These are phyloP conservation scores for Chymomyza amoena DNA, from an alignment of 2,888 invertebrate genomes.

Conservation along the genomic window DNA sequence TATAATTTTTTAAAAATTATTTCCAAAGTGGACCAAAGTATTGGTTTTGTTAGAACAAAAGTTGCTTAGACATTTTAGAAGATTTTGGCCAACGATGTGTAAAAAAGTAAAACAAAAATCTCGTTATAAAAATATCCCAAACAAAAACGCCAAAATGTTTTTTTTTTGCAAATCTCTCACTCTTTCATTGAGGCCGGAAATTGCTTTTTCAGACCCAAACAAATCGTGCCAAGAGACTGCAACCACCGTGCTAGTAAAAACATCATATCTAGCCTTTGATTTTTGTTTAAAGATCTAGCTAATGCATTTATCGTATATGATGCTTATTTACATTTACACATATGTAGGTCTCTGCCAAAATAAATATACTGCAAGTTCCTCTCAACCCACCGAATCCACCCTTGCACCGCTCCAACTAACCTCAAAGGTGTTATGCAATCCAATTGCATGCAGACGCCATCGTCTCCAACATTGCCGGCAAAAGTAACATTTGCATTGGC, in stretches of 20 bases:
- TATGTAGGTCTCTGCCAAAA: not conserved
- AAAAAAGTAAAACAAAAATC: too few species aligned
- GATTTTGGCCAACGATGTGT: too few species aligned
- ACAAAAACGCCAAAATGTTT: too few species aligned
- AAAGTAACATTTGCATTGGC: slow-evolving; percentile 81
- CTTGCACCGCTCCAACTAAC: slow-evolving; percentile 77
- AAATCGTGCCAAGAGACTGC: not conserved
- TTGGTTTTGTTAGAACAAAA: too few species aligned
- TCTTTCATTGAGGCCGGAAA: too few species aligned
- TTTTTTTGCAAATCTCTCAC: too few species aligned
- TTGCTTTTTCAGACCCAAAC: not conserved
- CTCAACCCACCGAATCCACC: too few species aligned
- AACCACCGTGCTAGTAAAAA: not conserved
- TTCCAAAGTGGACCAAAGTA: too few species aligned
- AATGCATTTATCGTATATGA: not conserved
- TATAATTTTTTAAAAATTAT: too few species aligned
- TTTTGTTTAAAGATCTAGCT: not conserved
- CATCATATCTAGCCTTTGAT: not conserved
- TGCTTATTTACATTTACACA: slow-evolving; percentile 2
- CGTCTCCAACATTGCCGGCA: slow-evolving; percentile 81
- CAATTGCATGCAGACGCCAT: slow-evolving; percentile 83
- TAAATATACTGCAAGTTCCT: not conserved
- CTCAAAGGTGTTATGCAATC: slow-evolving; percentile 90
- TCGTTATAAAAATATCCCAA: too few species aligned
- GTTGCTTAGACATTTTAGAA: too few species aligned